Evolutionary conservation across 37 sponge, comb jelly and placozoan genomes (phyloP), one percentile per base, ranked within the genome.

Genomic region (Agelas oroides): DNA sequence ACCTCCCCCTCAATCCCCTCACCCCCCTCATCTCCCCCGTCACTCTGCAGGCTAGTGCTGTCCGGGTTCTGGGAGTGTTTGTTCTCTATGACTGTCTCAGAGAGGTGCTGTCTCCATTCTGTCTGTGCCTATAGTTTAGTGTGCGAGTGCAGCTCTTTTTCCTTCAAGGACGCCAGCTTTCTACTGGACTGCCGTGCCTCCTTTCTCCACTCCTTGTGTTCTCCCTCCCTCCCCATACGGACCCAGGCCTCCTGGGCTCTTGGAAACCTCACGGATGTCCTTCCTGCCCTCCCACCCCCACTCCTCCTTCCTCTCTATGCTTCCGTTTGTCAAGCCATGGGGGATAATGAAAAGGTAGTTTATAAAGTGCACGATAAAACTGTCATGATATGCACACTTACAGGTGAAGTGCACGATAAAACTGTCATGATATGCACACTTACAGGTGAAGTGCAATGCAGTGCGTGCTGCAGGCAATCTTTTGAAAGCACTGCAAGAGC

Each of bases 191-290:
- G 71, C 37, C 58, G 61, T 21, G 31, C 70, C 0, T 56, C 65
- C 5, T 54, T 89, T 16, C 53, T 61, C 1, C 78, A 83, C 53
- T 76, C 78, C 28, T 58, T 83, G 39, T 8, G 32, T 55, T 68
- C 63, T 17, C 2, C 75, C 5, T 21, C 37, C 60, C 30, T 68
- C 14, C 24, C 65, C 0, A 74, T 89, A 18, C 62, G 89, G 13
- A 76, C 83, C 36, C 89, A 89, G 38, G 84, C 89, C 20, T 76
- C 84, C 32, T 89, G 89, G 89, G 77, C 89, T 17, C 65, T 89
- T 28, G 89, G 73, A 11, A 89, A 89, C 66, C 63, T 89, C 19
- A 77, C 79, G 46, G 89, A 89, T 66, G 32, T 53, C 58, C 38
- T 88, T 12, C 20, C 59, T 33, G n/a, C 37, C 52, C 67, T 40